These are phyloP conservation scores for Gerris lacustris DNA, from an alignment of 2,888 invertebrate species.

Conservation along the genomic window DNA sequence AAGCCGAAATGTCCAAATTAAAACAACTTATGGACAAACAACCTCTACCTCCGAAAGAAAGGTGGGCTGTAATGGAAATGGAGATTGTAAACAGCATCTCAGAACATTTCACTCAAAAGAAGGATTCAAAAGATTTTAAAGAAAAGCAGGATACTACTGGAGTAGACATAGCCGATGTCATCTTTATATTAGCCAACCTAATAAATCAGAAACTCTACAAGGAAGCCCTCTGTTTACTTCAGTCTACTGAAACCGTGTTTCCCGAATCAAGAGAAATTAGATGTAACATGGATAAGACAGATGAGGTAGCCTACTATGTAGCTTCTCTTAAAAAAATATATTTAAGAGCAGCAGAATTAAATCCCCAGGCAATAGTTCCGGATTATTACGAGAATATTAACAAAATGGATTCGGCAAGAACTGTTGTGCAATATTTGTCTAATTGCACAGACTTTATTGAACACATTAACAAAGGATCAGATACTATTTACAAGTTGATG, in stretches of 20 bases:
- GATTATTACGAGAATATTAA: background rate
- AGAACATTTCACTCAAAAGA: background rate
- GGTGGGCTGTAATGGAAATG: background rate
- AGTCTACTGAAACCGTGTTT: constrained; percentile 21
- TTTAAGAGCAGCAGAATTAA: constrained; percentile 8
- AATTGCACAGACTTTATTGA: constrained; percentile 42
- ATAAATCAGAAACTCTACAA: constrained; percentile 22
- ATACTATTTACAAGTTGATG: constrained; percentile 58
- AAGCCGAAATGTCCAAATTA: constrained; percentile 10
- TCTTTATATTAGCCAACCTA: constrained; percentile 22
- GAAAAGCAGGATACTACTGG: background rate
- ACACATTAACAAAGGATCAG: constrained; percentile 44
- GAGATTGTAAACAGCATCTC: background rate
- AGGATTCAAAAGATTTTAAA: background rate
- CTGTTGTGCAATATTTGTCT: constrained; percentile 34
- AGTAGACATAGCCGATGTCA: constrained; percentile 18
- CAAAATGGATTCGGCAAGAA: background rate
- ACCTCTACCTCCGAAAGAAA: background rate
- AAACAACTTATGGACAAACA: background rate
- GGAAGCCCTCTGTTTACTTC: constrained; percentile 24
- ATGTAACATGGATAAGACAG: constrained; percentile 22
- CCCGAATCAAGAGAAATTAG: constrained; percentile 26
- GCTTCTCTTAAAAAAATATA: constrained; percentile 24
- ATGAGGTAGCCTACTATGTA: constrained; percentile 22
- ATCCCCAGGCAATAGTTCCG: background rate